These are phyloP conservation scores for Caenorhabditis afra DNA, from an alignment of 2,888 invertebrate genomes.

Conservation along the genomic window DNA sequence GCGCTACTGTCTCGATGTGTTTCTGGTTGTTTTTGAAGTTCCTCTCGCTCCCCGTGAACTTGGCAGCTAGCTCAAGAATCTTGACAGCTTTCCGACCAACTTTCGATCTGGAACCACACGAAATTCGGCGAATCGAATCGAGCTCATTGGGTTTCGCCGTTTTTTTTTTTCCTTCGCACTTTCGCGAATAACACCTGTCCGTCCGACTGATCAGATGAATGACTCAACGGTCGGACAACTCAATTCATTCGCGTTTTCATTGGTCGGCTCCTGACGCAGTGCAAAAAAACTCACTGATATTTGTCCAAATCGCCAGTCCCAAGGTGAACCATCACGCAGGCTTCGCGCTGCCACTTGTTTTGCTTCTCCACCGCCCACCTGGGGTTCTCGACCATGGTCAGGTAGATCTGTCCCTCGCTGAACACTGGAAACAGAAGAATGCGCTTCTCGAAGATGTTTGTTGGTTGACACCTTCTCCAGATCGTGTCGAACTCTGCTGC, in stretches of 20 bases:
- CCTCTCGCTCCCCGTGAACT: not conserved
- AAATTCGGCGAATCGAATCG: no score
- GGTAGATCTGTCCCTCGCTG: not conserved
- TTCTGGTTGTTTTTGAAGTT: not conserved
- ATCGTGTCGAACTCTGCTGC: not conserved
- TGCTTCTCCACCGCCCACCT: not conserved
- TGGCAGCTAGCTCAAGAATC: not conserved
- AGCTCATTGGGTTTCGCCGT: no score
- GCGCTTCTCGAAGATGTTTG: not conserved
- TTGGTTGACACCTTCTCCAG: not conserved
- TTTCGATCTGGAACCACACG: slow-evolving; percentile 1
- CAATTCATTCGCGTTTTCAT: no score
- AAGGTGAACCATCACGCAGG: not conserved
- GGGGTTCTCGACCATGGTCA: not conserved
- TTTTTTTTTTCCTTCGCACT: no score
- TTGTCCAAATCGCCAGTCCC: not conserved
- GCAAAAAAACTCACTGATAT: not conserved
- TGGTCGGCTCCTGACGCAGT: not conserved
- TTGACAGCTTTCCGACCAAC: not conserved
- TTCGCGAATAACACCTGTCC: no score
- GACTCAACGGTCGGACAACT: no score
- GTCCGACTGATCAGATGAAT: no score
- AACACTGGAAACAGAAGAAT: not conserved
- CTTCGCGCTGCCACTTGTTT: not conserved
- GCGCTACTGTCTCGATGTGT: not conserved